Conservation (phyloP, 2,888 invertebrate genomes). For the Tineola bisselliella region DNA sequence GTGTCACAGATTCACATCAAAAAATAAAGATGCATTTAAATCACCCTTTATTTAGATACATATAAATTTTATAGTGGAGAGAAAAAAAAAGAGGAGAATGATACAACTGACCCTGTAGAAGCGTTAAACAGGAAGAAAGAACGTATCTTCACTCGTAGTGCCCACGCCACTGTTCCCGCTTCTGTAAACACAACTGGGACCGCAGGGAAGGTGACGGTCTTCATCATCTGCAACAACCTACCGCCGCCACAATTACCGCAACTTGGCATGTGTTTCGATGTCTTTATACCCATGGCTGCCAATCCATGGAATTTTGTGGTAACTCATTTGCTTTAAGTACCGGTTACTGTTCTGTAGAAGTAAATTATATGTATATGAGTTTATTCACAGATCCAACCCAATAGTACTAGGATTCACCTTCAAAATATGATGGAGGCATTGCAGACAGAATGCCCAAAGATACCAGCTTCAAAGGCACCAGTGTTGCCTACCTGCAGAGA, state of each 20-base stretch:
- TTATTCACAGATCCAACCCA: slow-evolving; percentile 44
- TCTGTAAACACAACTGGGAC: slow-evolving; percentile 16
- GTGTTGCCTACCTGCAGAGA: slow-evolving; percentile 63
- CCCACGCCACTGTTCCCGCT: slow-evolving; percentile 22
- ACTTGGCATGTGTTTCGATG: slow-evolving; percentile 71
- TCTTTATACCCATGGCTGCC: slow-evolving; percentile 78
- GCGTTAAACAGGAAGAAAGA: slow-evolving; percentile 55
- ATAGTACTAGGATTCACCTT: slow-evolving; percentile 49
- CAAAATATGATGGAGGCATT: slow-evolving; percentile 73
- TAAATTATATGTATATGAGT: neutral
- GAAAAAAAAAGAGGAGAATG: slow-evolving; percentile 23
- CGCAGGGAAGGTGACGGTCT: slow-evolving; percentile 22
- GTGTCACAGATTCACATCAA: no score
- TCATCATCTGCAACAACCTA: slow-evolving; percentile 35
- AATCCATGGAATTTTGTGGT: slow-evolving; percentile 80
- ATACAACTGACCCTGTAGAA: slow-evolving; percentile 39
- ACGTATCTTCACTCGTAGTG: slow-evolving; percentile 45
- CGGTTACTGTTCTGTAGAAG: neutral
- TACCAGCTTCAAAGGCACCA: slow-evolving; percentile 53
- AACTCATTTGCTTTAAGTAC: slow-evolving; percentile 19
- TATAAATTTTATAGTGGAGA: neutral
- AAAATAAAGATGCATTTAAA: no score
- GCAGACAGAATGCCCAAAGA: slow-evolving; percentile 69
- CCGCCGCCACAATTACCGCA: slow-evolving; percentile 48
- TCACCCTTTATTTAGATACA: neutral